Percentiles rank a stretch among this genome's conserved stretches.
phyloP scores from a whole-genome alignment of 2,113 vertebrate genomes.

The Callopanchax toddi region DNA sequence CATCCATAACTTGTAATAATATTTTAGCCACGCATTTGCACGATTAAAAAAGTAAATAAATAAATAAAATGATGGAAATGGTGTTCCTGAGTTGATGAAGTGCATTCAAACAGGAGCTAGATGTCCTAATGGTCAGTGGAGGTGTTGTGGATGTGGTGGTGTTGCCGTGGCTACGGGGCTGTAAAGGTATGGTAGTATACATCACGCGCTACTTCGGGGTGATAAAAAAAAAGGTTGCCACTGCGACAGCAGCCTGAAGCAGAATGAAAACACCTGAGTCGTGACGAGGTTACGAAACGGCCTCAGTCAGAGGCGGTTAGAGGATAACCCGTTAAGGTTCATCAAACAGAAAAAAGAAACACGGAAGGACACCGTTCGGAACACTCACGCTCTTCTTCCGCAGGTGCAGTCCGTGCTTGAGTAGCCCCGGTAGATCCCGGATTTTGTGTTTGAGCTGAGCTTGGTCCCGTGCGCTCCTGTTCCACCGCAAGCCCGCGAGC shows the following conservation, averaged over 20 bases:
- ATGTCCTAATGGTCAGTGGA: background rate
- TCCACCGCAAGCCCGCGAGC: constrained; percentile 81
- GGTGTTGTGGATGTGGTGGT: constrained; percentile 19
- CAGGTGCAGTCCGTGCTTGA: constrained; percentile 93
- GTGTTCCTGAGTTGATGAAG: background rate
- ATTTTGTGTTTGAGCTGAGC: constrained; percentile 93
- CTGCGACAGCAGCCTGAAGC: constrained; percentile 63
- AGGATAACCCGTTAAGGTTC: background rate
- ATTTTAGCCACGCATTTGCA: too few species aligned
- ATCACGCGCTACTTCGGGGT: too few species aligned
- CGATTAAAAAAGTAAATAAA: too few species aligned
- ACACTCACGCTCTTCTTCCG: constrained; percentile 89
- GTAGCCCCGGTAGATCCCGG: constrained; percentile 89
- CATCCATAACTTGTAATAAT: too few species aligned
- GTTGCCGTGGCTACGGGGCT: constrained; percentile 71
- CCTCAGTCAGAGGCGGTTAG: constrained; percentile 8
- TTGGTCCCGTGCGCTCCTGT: constrained; percentile 83
- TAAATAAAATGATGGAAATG: background rate
- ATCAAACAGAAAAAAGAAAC: constrained; percentile 33
- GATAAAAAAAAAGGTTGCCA: constrained; percentile 19
- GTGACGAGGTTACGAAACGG: constrained; percentile 66
- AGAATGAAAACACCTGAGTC: constrained; percentile 74
- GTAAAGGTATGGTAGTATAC: constrained; percentile 70
- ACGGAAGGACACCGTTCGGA: constrained; percentile 7
- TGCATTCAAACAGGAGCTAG: background rate